Conservation (phyloP, 2,113 vertebrate genomes). For the Zapornia atra region DNA sequence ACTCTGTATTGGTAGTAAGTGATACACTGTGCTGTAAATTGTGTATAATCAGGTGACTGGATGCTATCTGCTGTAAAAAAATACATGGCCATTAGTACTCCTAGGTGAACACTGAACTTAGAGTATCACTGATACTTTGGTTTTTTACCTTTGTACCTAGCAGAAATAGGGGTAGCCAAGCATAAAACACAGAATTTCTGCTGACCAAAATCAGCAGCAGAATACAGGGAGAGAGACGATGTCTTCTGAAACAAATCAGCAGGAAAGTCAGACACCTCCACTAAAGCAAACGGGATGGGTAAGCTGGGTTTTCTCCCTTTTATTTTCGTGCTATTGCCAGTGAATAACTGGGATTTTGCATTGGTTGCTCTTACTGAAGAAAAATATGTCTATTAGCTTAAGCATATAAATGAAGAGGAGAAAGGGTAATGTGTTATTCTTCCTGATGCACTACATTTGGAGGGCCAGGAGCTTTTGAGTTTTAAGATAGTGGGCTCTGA, state of each 20-base stretch:
- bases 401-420: background rate
- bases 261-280: background rate
- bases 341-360: background rate
- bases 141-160: conserved; percentile 1
- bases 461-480: background rate
- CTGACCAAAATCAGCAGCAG: background rate
- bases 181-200: background rate
- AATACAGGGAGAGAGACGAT: background rate
- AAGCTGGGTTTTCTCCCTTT: background rate
- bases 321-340: background rate
- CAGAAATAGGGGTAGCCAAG: background rate
- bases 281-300: background rate
- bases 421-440: background rate
- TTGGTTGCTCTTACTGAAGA: background rate
- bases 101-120: background rate
- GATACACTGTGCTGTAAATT: background rate
- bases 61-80: background rate
- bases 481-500: background rate
- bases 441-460: background rate
- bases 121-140: background rate
- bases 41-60: background rate
- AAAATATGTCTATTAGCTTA: background rate
- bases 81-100: background rate
- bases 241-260: background rate
- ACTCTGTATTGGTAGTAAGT: background rate